A percentile compares a stretch with the other conserved stretches of the same genome.
Conservation (phyloP, 2,797 vertebrate species). For the Galago senegalensis region DNA sequence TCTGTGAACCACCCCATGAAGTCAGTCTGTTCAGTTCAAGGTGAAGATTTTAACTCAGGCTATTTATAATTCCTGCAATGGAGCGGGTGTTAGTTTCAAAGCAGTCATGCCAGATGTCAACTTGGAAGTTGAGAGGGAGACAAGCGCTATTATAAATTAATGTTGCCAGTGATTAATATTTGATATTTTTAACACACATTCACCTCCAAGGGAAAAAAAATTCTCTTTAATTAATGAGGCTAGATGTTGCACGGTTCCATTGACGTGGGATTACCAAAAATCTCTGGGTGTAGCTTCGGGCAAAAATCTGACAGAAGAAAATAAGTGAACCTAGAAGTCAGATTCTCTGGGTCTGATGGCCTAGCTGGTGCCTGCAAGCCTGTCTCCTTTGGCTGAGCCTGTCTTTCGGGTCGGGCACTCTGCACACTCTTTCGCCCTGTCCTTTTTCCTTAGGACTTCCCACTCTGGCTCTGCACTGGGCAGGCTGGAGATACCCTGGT, state of each 20-base stretch:
- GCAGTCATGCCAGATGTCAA: constrained; percentile 55
- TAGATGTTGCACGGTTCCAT: too few relatives aligned
- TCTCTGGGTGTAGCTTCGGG: neutral
- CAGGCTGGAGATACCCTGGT: neutral
- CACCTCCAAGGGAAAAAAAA: constrained; percentile 36
- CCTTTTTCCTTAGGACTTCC: neutral
- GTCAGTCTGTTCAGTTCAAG: constrained; percentile 34
- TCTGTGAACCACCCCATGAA: neutral
- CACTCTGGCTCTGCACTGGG: neutral
- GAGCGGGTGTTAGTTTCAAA: constrained; percentile 52
- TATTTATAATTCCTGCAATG: constrained; percentile 43
- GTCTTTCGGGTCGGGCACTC: fast-evolving
- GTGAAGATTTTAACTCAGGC: constrained; percentile 38
- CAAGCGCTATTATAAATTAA: constrained; percentile 60
- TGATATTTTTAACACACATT: constrained; percentile 72
- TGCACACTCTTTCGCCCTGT: fast-evolving
- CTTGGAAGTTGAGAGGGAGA: constrained; percentile 62
- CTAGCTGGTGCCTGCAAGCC: neutral
- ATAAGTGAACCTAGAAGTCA: neutral
- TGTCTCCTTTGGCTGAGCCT: neutral
- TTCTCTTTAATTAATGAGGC: constrained; percentile 1
- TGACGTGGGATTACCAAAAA: neutral
- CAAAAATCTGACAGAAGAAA: neutral
- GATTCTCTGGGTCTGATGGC: neutral
- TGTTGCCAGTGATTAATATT: constrained; percentile 68